These are phyloP conservation scores for Python bivittatus DNA, from an alignment of 2,113 vertebrate species.

Conservation along the genomic window DNA sequence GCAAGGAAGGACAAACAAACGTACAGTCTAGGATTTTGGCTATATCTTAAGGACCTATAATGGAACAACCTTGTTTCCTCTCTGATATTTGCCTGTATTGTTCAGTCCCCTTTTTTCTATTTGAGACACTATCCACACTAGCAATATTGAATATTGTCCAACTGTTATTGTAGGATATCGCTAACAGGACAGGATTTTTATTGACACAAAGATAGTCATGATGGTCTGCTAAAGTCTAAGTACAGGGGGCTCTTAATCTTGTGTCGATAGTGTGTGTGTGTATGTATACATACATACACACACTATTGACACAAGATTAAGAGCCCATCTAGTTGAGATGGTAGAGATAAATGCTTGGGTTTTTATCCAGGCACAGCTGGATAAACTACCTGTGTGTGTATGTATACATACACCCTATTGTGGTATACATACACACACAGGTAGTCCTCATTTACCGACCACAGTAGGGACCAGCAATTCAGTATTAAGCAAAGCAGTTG, in stretches of 20 bases:
- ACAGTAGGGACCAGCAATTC: background rate
- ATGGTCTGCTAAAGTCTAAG: background rate
- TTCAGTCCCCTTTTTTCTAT: background rate
- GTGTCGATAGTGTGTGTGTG: background rate
- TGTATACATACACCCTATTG: too few relatives aligned
- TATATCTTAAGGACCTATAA: background rate
- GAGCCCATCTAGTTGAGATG: background rate
- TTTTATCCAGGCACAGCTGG: background rate
- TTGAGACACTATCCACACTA: background rate
- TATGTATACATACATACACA: background rate
- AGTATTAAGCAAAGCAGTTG: background rate
- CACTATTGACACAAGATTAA: background rate
- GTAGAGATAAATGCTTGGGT: background rate
- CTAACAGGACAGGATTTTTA: background rate
- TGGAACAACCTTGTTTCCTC: background rate
- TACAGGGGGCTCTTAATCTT: background rate
- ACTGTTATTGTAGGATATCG: background rate
- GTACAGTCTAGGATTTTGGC: background rate
- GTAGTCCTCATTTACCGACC: background rate
- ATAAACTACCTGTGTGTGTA: background rate
- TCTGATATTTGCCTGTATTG: background rate
- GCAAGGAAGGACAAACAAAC: background rate
- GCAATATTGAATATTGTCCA: background rate
- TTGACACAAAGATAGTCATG: background rate
- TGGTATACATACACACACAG: too few relatives aligned